Percentiles rank a stretch among this genome's conserved stretches.
phyloP scores from a whole-genome alignment of 2,113 vertebrate species.

The Brevimyrus niger region DNA sequence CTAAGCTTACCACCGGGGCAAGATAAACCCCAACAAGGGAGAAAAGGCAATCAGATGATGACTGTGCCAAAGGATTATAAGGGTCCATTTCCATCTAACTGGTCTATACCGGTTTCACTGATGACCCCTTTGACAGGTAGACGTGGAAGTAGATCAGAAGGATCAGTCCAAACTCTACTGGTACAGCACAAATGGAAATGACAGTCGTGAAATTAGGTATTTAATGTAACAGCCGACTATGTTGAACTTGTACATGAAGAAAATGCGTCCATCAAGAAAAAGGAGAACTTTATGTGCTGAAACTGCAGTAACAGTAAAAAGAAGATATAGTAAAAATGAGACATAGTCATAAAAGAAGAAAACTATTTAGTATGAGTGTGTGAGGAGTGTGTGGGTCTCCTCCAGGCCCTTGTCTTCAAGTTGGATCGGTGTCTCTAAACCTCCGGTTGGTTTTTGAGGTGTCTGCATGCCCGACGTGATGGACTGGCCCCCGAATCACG shows the following conservation, averaged over 20 bases:
- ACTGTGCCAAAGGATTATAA: background rate
- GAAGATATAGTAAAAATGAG: background rate
- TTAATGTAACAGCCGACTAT: background rate
- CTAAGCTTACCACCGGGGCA: background rate
- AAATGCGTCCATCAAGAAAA: background rate
- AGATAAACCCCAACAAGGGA: background rate
- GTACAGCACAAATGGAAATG: background rate
- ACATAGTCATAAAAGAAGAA: background rate
- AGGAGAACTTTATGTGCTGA: background rate
- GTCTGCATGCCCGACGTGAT: background rate
- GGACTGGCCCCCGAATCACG: background rate
- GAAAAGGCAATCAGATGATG: background rate
- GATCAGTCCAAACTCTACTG: background rate
- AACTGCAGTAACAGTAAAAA: background rate
- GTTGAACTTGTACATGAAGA: background rate
- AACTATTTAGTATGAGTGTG: background rate
- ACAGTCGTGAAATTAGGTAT: background rate
- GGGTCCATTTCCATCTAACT: background rate
- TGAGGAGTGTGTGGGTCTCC: background rate
- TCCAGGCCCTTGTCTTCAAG: background rate
- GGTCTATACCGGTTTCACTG: background rate
- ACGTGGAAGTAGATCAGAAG: background rate
- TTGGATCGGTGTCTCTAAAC: background rate
- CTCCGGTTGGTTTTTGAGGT: background rate
- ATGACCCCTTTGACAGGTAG: background rate